These are phyloP conservation scores for Nannoperca obscura DNA, from an alignment of 2,797 vertebrate species.

Conservation along the genomic window DNA sequence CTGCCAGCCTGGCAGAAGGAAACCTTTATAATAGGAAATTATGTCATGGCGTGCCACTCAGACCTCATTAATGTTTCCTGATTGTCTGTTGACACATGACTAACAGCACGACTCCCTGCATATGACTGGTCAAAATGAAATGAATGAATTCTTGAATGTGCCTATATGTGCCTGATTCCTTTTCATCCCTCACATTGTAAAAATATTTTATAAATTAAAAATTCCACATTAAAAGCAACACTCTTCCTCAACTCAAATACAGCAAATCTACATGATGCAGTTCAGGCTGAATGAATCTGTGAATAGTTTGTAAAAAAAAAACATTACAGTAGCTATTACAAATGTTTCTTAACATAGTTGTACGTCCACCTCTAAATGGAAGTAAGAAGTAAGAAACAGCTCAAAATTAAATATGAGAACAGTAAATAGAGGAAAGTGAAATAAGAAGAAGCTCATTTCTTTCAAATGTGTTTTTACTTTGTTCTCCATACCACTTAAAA, in stretches of 20 bases:
- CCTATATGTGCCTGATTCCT: background rate
- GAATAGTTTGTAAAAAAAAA: background rate
- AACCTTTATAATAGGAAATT: constrained; percentile 77
- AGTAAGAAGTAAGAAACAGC: background rate
- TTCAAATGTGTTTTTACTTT: constrained; percentile 81
- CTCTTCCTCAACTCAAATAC: background rate
- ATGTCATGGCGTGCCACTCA: constrained; percentile 59
- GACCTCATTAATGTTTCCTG: constrained; percentile 64
- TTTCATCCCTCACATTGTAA: background rate
- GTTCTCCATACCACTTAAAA: constrained; percentile 84
- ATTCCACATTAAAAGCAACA: background rate
- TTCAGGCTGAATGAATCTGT: background rate
- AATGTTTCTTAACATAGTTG: background rate
- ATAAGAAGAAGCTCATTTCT: constrained; percentile 36
- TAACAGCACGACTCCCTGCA: background rate
- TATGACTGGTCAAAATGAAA: constrained; percentile 43
- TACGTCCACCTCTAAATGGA: background rate
- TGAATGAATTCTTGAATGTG: constrained; percentile 51
- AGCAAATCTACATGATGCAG: background rate
- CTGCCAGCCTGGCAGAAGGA: constrained; percentile 29
- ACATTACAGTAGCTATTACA: background rate
- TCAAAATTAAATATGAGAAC: background rate
- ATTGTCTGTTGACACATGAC: constrained; percentile 23
- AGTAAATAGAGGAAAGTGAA: constrained; percentile 15
- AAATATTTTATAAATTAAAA: background rate